These are phyloP conservation scores for Aurelia coerulea DNA, from an alignment of 30 jellyfish, hydroid and myxozoan genomes.

Conservation along the genomic window DNA sequence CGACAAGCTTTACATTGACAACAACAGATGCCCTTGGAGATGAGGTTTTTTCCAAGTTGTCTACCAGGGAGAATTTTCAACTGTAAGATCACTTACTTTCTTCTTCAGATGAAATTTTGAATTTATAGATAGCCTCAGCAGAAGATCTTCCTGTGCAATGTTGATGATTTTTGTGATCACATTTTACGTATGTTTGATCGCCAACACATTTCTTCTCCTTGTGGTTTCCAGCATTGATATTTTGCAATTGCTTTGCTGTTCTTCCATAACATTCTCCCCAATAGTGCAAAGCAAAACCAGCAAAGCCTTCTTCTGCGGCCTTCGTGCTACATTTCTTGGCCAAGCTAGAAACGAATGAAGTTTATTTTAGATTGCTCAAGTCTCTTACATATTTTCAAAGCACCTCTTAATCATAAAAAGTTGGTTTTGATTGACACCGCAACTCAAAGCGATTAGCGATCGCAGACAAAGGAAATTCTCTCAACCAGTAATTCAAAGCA, in stretches of 20 bases:
- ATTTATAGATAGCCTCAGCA: constrained; percentile 12
- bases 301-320: background rate
- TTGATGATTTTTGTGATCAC: constrained; percentile 5
- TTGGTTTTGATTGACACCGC: too few relatives aligned
- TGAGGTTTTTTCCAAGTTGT: too few relatives aligned
- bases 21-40: too few relatives aligned
- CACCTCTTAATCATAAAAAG: too few relatives aligned
- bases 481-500: too few relatives aligned
- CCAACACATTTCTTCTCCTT: constrained; percentile 12
- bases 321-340: constrained; percentile 43
- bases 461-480: too few relatives aligned
- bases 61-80: too few relatives aligned
- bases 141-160: background rate
- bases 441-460: too few relatives aligned
- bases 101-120: background rate
- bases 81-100: constrained; percentile 6
- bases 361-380: background rate
- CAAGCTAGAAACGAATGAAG: constrained; percentile 2
- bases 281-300: constrained; percentile 8
- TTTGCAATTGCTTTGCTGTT: background rate
- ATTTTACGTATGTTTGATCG: background rate
- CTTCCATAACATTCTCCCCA: constrained; percentile 35
- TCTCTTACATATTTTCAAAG: background rate
- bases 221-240: background rate
- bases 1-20: too few relatives aligned